These are phyloP conservation scores for Cryptoleucopteryx plumbea DNA, from an alignment of 2,113 vertebrate genomes.

Conservation along the genomic window DNA sequence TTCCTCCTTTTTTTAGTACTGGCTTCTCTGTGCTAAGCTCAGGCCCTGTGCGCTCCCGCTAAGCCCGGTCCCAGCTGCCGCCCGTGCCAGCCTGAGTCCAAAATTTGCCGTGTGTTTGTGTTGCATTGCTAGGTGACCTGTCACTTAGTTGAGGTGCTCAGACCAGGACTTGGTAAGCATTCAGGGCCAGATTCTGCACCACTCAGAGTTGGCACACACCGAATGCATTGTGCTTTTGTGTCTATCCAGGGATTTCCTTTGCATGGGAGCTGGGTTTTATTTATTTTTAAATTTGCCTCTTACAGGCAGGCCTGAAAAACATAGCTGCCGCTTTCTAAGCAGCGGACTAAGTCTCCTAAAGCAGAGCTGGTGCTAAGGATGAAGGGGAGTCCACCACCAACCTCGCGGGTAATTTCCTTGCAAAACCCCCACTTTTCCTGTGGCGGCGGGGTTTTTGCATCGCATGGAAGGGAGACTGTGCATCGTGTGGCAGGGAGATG, in stretches of 20 bases:
- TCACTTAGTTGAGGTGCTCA: not conserved
- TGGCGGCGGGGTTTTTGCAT: not conserved
- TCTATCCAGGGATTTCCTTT: not conserved
- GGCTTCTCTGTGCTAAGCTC: not conserved
- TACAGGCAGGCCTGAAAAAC: not conserved
- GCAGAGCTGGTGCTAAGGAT: not conserved
- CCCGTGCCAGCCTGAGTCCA: not conserved
- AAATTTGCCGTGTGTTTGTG: rapidly evolving
- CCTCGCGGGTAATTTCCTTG: not conserved
- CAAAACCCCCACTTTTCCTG: not conserved
- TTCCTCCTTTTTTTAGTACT: not conserved
- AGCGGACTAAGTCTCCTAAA: not conserved
- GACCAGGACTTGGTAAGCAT: not conserved
- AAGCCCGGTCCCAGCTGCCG: not conserved
- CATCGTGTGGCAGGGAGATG: not conserved
- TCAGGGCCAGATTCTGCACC: not conserved
- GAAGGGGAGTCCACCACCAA: not conserved
- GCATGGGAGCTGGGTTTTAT: not conserved
- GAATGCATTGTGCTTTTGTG: not conserved
- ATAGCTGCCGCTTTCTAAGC: not conserved
- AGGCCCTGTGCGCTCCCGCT: not conserved
- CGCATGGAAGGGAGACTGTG: not conserved
- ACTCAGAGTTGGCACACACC: not conserved
- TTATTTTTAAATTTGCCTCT: not conserved
- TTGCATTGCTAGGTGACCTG: not conserved